These are phyloP conservation scores for Anoncus sp. DNA, from an alignment of 2,888 invertebrate genomes.

Conservation along the genomic window DNA sequence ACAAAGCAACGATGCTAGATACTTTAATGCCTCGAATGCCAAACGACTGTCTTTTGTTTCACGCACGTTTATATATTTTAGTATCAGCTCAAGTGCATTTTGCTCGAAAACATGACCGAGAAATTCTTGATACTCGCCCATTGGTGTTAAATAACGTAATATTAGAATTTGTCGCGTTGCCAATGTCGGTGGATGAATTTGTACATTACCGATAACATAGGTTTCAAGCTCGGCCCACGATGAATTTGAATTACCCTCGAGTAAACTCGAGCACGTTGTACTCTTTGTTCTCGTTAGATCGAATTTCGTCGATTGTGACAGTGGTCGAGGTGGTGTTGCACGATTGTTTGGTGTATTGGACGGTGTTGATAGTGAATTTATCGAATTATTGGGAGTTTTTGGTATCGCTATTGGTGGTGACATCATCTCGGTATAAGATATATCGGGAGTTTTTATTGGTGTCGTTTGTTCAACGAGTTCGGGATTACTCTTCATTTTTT, in stretches of 20 bases:
- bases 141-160: constrained; percentile 96
- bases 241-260: constrained; percentile 86
- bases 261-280: constrained; percentile 64
- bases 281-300: constrained; percentile 57
- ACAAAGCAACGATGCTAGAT: constrained; percentile 96
- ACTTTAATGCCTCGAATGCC: constrained; percentile 98
- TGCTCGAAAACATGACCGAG: constrained; percentile 97
- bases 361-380: constrained; percentile 68
- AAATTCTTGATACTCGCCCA: constrained; percentile 99
- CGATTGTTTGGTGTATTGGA: constrained; percentile 64
- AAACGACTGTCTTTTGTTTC: constrained; percentile 95
- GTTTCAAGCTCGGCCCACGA: constrained; percentile 97
- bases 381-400: constrained; percentile 68
- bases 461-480: constrained; percentile 66
- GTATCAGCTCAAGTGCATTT: constrained; percentile 94
- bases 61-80: constrained; percentile 95
- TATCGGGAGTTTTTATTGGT: constrained; percentile 72
- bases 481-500: constrained; percentile 73
- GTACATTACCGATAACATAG: constrained; percentile 94
- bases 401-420: constrained; percentile 80
- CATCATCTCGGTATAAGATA: constrained; percentile 79
- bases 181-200: constrained; percentile 94
- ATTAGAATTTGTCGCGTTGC: constrained; percentile 97
- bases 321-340: constrained; percentile 58
- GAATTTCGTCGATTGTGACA: constrained; percentile 59